Percentiles rank a stretch among this genome's conserved stretches.
Evolutionary conservation across 2,888 invertebrate species (phyloP).

Genomic region (Caenorhabditis parvicauda): DNA sequence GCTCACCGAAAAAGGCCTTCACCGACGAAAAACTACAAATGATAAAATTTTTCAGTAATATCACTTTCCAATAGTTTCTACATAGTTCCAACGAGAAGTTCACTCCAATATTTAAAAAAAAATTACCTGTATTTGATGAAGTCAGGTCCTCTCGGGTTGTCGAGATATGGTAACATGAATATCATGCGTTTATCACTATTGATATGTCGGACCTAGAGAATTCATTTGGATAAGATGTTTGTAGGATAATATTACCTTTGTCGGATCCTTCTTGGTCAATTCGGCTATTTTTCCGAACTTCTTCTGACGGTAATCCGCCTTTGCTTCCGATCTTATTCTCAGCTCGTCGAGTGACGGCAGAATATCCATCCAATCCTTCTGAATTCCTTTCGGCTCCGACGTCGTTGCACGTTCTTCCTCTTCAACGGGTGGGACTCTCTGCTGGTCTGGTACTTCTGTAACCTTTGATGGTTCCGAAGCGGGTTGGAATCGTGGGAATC

Average conservation of each 20-base stretch:
- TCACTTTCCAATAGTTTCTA: neutral
- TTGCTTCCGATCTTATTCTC: slow-evolving; percentile 17
- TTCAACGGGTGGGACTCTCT: slow-evolving; percentile 9
- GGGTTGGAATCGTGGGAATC: slow-evolving; percentile 5
- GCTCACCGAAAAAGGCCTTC: too few species aligned
- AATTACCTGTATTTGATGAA: slow-evolving; percentile 44
- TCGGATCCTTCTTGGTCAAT: slow-evolving; percentile 20
- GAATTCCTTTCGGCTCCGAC: neutral
- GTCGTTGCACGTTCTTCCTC: neutral
- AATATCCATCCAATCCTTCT: slow-evolving; percentile 38
- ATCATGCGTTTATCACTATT: slow-evolving; percentile 28
- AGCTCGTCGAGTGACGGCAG: slow-evolving; percentile 40
- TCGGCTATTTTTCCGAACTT: slow-evolving; percentile 5
- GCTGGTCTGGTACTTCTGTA: slow-evolving; percentile 7
- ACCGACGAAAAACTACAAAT: neutral
- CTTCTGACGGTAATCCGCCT: slow-evolving; percentile 15
- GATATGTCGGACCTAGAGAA: slow-evolving; percentile 22
- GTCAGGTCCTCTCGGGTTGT: slow-evolving; percentile 41
- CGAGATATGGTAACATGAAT: slow-evolving; percentile 46
- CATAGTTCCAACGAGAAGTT: neutral
- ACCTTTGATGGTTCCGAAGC: slow-evolving; percentile 7
- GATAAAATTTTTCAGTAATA: neutral
- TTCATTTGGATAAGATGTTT: neutral
- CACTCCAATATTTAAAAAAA: neutral
- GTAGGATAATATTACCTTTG: slow-evolving; percentile 4